Percentiles rank a stretch among this genome's conserved stretches.
Evolutionary conservation across 2,797 vertebrate genomes (phyloP).

Genomic region (Dendrocincla tyrannina): DNA sequence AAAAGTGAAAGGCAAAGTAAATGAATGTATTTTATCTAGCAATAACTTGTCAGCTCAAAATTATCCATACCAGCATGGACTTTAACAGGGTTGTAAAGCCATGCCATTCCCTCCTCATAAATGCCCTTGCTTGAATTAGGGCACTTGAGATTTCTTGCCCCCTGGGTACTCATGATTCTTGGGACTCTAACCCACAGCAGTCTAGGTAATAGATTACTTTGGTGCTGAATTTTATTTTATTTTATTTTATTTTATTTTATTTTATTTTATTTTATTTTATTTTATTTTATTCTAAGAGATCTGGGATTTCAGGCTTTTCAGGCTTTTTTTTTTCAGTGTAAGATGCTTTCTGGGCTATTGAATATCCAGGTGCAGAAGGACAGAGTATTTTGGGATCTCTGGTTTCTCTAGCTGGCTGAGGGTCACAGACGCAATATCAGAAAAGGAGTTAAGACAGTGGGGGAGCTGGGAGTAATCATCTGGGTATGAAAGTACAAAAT

Average conservation of each 20-base stretch:
- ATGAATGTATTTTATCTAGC: not conserved
- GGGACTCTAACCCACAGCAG: not conserved
- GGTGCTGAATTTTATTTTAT: not conserved
- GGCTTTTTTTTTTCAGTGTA: not conserved
- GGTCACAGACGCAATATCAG: not conserved
- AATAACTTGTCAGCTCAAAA: not conserved
- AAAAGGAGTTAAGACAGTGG: not conserved
- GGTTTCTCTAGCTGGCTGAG: not conserved
- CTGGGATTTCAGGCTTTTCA: not conserved
- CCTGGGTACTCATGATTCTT: not conserved
- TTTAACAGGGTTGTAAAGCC: not conserved
- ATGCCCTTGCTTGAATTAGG: not conserved
- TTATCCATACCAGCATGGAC: not conserved
- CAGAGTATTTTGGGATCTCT: not conserved
- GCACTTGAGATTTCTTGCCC: not conserved
- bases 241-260: not conserved
- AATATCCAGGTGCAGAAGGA: not conserved
- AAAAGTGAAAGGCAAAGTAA: not conserved
- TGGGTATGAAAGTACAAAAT: not conserved
- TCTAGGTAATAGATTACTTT: not conserved
- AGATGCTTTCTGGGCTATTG: not conserved
- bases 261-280: not conserved
- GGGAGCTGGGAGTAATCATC: not conserved
- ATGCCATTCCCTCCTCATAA: not conserved
- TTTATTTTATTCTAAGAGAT: not conserved